phyloP scores from a whole-genome alignment of 2,888 invertebrate species.

The Hoplodrina ambigua region DNA sequence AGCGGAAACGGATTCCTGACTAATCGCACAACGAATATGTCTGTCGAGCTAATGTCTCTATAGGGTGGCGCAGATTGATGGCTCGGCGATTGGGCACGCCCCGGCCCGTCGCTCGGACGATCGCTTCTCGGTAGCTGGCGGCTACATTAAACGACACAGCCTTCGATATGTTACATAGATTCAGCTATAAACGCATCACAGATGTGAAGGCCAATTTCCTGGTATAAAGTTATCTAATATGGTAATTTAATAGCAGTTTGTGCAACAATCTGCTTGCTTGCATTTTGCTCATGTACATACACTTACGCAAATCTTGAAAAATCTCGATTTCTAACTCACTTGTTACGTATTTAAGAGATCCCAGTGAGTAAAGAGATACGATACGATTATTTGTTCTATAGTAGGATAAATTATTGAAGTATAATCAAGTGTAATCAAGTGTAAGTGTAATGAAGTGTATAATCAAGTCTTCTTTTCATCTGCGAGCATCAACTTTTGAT shows the following conservation, averaged over 20 bases:
- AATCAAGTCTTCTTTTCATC: not conserved
- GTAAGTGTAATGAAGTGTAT: not conserved
- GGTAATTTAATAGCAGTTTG: conserved; percentile 33
- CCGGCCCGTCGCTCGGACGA: conserved; percentile 33
- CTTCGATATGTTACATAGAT: conserved; percentile 58
- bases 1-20: conserved; percentile 80
- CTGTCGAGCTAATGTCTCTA: conserved; percentile 80
- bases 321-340: conserved; percentile 12
- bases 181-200: conserved; percentile 29
- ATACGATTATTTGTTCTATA: not conserved
- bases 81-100: conserved; percentile 81
- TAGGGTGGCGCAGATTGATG: conserved; percentile 82
- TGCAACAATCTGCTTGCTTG: conserved; percentile 19
- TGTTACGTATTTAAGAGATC: conserved; percentile 1
- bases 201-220: conserved; percentile 43
- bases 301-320: conserved; percentile 5
- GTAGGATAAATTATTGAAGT: not conserved
- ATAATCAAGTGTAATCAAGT: not conserved
- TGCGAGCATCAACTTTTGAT: not conserved
- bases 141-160: conserved; percentile 73
- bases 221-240: conserved; percentile 32
- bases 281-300: conserved; percentile 11
- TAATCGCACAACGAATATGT: conserved; percentile 77
- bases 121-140: conserved; percentile 79
- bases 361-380: not conserved